Evolutionary conservation across 2,797 vertebrate species (phyloP).

Genomic region (Arctocebus calabarensis): DNA sequence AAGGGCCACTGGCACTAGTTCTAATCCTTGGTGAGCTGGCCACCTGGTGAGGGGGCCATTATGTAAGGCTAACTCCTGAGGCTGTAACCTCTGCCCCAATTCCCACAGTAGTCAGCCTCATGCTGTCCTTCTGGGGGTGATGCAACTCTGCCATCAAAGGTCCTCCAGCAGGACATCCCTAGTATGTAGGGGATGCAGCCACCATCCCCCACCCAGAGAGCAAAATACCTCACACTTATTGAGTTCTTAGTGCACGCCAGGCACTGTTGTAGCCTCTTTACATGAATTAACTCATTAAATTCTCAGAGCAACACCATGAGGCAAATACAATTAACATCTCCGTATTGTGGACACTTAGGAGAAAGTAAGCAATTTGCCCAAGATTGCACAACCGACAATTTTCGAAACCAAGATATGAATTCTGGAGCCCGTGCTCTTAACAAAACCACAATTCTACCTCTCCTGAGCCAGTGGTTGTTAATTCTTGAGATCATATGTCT

Average conservation of each 20-base stretch:
- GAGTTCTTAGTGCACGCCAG: not conserved
- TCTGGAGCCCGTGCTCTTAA: not conserved
- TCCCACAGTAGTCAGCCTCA: not conserved
- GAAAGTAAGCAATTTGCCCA: not conserved
- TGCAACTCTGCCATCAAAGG: not conserved
- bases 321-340: not conserved
- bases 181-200: not conserved
- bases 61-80: not conserved
- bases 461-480: not conserved
- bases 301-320: not conserved
- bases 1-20: not conserved
- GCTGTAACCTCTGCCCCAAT: not conserved
- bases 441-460: not conserved
- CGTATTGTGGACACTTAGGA: not conserved
- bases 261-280: not conserved
- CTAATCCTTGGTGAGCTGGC: not conserved
- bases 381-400: not conserved
- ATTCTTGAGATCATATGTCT: not conserved
- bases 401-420: constrained; percentile 3
- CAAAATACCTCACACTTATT: not conserved
- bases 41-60: not conserved
- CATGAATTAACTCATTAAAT: not conserved
- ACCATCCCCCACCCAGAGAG: not conserved
- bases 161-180: not conserved
- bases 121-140: not conserved